phyloP scores from a whole-genome alignment of 2,888 invertebrate genomes.

The Pemphredon lugubris region DNA sequence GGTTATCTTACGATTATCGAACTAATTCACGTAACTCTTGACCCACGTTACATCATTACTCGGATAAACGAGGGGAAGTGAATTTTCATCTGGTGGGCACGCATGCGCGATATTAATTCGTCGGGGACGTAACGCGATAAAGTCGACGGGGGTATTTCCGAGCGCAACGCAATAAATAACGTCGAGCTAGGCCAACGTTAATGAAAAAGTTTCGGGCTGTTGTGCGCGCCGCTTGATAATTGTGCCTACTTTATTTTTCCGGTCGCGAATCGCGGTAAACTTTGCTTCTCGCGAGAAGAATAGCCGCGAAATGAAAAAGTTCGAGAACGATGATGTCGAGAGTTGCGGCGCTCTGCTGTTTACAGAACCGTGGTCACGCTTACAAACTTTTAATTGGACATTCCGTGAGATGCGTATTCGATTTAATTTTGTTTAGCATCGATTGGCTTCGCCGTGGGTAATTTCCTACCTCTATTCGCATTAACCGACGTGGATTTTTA shows the following conservation, averaged over 20 bases:
- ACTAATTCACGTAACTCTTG: background rate
- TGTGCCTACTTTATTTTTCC: slow-evolving; percentile 12
- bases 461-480: too few species aligned
- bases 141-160: slow-evolving; percentile 6
- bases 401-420: background rate
- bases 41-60: slow-evolving; percentile 4
- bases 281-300: background rate
- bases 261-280: background rate
- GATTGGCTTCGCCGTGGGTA: too few species aligned
- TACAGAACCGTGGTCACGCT: background rate
- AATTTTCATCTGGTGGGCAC: slow-evolving; percentile 24
- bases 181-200: slow-evolving; percentile 18
- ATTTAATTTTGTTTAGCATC: too few species aligned
- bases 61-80: slow-evolving; percentile 8
- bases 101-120: slow-evolving; percentile 35
- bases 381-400: slow-evolving; percentile 38
- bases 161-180: slow-evolving; percentile 22
- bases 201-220: slow-evolving; percentile 33
- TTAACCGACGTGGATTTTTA: background rate
- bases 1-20: background rate
- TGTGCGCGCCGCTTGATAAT: slow-evolving; percentile 17
- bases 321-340: slow-evolving; percentile 8
- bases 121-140: slow-evolving; percentile 23
- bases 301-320: slow-evolving; percentile 3
- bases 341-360: slow-evolving; percentile 1